Base-by-base conservation (phyloP, 2,888 invertebrate species). In the Agrilus mali region DNA sequence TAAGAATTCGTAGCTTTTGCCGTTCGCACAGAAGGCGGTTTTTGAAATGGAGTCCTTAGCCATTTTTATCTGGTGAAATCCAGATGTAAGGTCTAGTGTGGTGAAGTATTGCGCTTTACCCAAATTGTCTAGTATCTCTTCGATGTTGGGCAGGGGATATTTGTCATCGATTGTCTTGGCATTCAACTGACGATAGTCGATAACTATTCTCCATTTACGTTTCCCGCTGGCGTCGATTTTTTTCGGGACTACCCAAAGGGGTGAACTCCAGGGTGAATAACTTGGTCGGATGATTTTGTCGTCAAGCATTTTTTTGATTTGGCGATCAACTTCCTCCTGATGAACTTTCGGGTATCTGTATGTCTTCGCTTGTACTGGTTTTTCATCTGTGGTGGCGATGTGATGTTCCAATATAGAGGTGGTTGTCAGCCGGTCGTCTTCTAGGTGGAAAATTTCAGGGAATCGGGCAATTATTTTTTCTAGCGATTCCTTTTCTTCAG, bases 171-270 rank as follows among this genome's bases (percentile, higher is more conserved):
- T 47, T 1, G 60, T 60, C 31, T 47, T 49, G 16, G 58, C 53
- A 42, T 61, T 63, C 40, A 63, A 42, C 48, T 57, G 54, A 14
- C 60, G 38, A 44, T 59, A 64, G 42, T 65, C 61, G 2, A 61
- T 54, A 7, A 65, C 64, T 17, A 64, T 47, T 27, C 60, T 46
- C 54, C 52, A 60, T 50, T 54, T 50, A n/a, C 43, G 42, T 44
- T 55, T n/a, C 49, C 13, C 55, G 3, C 51, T 44, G 6, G 55
- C 42, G 43, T 61, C 60, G 7, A 14, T 16, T 20, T 39, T 47
- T 37, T 45, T 48, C 16, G 43, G 38, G 10, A 42, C 50, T 13
- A 44, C 42, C 37, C 33, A 42, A 13, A 47, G 2, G 10, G 43
- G 45, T 4, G 38, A 36, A 14, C 20, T 40, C 34, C 41, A 49